Evolutionary conservation across 2,113 vertebrate genomes (phyloP).

Genomic region (Sylvicapra grimmia): DNA sequence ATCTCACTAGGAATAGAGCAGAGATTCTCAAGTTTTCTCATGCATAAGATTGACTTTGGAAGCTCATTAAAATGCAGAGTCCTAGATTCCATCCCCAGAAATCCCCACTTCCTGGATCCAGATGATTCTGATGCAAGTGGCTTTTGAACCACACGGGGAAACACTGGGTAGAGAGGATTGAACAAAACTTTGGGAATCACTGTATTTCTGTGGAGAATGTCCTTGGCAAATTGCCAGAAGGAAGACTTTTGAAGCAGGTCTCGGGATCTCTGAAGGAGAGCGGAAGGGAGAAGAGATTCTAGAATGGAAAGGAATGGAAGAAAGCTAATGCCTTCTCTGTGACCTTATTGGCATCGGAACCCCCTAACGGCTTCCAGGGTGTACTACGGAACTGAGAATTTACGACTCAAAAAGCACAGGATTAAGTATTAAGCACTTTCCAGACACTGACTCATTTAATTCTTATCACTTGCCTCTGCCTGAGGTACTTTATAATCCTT

Average conservation of each 20-base stretch:
- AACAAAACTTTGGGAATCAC: background rate
- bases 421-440: background rate
- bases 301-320: background rate
- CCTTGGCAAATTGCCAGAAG: background rate
- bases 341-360: background rate
- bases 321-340: background rate
- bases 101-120: background rate
- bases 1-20: background rate
- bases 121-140: background rate
- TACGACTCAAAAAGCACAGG: accelerated
- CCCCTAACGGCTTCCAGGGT: background rate
- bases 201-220: background rate
- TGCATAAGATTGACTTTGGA: background rate
- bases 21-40: background rate
- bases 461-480: background rate
- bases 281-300: background rate
- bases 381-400: background rate
- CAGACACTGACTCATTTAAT: background rate
- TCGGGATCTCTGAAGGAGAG: background rate
- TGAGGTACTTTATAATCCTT: background rate
- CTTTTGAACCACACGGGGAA: background rate
- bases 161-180: background rate
- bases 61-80: background rate
- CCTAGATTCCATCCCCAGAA: background rate
- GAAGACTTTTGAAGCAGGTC: background rate